Base-by-base conservation (phyloP, 1,140 invertebrate genomes). In the Drosophila lowei region DNA sequence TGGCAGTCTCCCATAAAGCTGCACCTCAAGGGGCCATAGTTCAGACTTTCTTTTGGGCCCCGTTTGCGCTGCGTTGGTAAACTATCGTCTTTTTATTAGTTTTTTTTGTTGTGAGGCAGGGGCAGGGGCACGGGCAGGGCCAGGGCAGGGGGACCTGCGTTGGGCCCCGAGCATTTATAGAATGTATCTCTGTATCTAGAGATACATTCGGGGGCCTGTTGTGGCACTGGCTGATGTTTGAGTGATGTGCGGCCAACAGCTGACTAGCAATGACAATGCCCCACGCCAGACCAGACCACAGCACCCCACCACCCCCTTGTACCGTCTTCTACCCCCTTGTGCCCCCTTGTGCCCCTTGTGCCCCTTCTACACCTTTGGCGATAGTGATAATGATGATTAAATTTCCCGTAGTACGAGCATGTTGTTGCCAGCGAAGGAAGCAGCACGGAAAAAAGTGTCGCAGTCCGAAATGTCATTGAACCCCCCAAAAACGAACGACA, bases 311-410 rank as follows among this genome's bases (percentile, higher is more conserved):
- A 15, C 6, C 47, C 9, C 46, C 15, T 18, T 18, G 18, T 2
- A 18, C 18, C 18, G 18, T 18, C 18, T 18, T 18, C 23, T 38
- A 41, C 43, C 42, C 49, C 38, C 43, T 49, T 15, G 25, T n/a
- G n/a, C n/a, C n/a, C 49, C 46, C 18, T 23, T 23, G 2, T 2
- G 4, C 21, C 21, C 21, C 21, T 23, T 23, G n/a, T n/a, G n/a
- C n/a, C n/a, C n/a, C 49, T 15, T n/a, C 23, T 38, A 41, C 43
- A 44, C 49, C 38, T 47, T 49, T 15, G 25, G 53, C 49, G 65
- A 67, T 67, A 70, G 72, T 75, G 77, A 77, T 85, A 81, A 77
- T 86, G 68, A 86, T 85, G 81, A 85, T 85, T 81, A 72, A 86
- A 85, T 81, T 72, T 77, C 77, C 73, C 65, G 73, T 68, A 43